phyloP scores from a whole-genome alignment of 2,113 vertebrate genomes.

The Lycocorax pyrrhopterus region DNA sequence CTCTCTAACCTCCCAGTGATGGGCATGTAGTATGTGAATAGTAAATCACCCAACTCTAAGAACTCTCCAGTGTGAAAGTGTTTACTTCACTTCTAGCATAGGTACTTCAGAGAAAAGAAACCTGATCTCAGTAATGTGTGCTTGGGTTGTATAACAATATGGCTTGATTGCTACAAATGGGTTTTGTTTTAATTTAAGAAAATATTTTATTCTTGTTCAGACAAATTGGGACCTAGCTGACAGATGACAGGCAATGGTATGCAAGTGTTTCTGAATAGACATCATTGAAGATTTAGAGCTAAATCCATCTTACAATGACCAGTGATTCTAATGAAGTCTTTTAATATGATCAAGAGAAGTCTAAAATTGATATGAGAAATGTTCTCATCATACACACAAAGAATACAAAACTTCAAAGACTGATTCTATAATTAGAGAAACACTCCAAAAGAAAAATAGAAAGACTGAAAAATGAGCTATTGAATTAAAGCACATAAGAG shows the following conservation, averaged over 20 bases:
- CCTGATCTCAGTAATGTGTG: neutral
- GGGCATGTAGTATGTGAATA: neutral
- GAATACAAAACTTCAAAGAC: slow-evolving; percentile 9
- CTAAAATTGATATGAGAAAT: slow-evolving; percentile 23
- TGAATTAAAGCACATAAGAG: neutral
- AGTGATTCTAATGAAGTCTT: slow-evolving; percentile 33
- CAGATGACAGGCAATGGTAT: neutral
- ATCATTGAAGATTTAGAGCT: slow-evolving; percentile 9
- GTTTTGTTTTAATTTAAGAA: neutral
- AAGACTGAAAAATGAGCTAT: neutral
- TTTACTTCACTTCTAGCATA: neutral
- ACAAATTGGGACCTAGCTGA: neutral
- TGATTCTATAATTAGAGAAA: slow-evolving; percentile 36
- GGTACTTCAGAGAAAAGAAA: neutral
- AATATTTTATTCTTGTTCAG: neutral
- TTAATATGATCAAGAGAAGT: slow-evolving; percentile 24
- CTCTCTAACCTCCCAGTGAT: neutral
- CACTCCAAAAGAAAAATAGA: neutral
- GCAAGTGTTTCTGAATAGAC: slow-evolving; percentile 27
- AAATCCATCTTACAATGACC: slow-evolving; percentile 8
- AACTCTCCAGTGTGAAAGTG: neutral
- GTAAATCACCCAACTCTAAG: neutral
- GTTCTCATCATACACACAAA: neutral
- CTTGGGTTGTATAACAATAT: neutral
- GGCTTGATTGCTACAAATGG: neutral